phyloP scores from a whole-genome alignment of 2,113 vertebrate genomes.

The Callochromis pleurospilus region DNA sequence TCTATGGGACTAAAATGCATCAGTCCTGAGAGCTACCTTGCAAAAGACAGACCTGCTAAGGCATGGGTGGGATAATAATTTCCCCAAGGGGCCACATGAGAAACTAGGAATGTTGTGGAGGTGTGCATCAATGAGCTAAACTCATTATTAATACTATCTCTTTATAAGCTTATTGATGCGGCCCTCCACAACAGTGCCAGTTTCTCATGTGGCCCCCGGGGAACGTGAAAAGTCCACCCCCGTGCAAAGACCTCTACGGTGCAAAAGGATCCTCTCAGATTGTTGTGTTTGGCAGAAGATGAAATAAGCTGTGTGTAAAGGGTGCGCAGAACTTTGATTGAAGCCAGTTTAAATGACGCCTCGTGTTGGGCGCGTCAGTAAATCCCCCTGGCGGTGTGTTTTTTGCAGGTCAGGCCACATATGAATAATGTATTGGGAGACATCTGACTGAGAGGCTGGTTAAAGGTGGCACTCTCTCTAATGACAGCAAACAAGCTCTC shows the following conservation, averaged over 20 bases:
- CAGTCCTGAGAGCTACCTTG: background rate
- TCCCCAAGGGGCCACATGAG: background rate
- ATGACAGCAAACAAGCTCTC: constrained; percentile 51
- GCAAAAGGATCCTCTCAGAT: background rate
- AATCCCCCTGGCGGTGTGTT: constrained; percentile 29
- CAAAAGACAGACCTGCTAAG: background rate
- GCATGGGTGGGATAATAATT: background rate
- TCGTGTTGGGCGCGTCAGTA: constrained; percentile 29
- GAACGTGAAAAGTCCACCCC: background rate
- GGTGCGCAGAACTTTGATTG: constrained; percentile 38
- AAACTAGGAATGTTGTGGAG: background rate
- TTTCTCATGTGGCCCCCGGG: background rate
- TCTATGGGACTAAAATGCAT: background rate
- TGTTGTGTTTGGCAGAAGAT: constrained; percentile 16
- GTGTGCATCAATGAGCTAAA: background rate
- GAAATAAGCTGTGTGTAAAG: background rate
- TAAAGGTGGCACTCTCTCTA: constrained; percentile 51
- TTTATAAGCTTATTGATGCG: background rate
- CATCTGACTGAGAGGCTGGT: constrained; percentile 54
- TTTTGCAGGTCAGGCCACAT: constrained; percentile 38
- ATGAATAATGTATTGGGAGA: constrained; percentile 62
- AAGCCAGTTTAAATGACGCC: constrained; percentile 38
- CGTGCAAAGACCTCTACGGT: background rate
- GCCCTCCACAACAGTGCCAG: background rate
- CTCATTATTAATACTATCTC: background rate